phyloP scores from a whole-genome alignment of 2,113 vertebrate species.

The Gobius niger region DNA sequence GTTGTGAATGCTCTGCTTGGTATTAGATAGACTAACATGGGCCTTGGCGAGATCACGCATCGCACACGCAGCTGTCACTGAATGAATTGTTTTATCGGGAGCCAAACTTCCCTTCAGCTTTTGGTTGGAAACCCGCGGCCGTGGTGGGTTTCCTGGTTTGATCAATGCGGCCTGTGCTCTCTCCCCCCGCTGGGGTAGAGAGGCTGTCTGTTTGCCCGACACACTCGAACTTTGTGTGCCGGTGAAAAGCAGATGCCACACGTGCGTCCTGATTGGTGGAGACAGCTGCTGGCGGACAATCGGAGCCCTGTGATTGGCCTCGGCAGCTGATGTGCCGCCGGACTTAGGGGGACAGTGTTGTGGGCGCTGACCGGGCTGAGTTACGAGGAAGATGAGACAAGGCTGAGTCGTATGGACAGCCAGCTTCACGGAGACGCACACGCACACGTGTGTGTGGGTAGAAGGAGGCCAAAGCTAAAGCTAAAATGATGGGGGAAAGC shows the following conservation, averaged over 20 bases:
- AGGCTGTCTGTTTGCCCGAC: slow-evolving; percentile 27
- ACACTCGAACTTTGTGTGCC: slow-evolving; percentile 51
- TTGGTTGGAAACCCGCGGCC: slow-evolving; percentile 12
- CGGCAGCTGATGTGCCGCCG: slow-evolving; percentile 69
- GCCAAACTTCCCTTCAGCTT: slow-evolving; percentile 9
- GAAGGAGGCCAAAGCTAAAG: too few species aligned
- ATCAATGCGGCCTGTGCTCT: slow-evolving; percentile 34
- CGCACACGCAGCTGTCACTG: slow-evolving; percentile 6
- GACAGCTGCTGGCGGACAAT: slow-evolving; percentile 74
- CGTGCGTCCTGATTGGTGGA: slow-evolving; percentile 65
- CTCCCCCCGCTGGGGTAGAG: slow-evolving; percentile 28
- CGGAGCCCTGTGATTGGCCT: slow-evolving; percentile 73
- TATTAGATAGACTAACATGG: too few species aligned
- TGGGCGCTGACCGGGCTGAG: background rate
- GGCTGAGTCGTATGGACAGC: background rate
- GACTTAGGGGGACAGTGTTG: slow-evolving; percentile 28
- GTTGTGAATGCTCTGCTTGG: background rate
- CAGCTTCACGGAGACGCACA: too few species aligned
- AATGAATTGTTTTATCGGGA: slow-evolving; percentile 8
- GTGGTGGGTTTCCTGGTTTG: slow-evolving; percentile 14
- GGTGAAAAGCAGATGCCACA: slow-evolving; percentile 72
- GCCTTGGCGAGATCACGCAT: too few species aligned
- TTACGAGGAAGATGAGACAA: background rate
- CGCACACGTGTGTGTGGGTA: too few species aligned
- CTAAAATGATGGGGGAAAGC: too few species aligned